Evolutionary conservation across 2,797 vertebrate species (phyloP).

Genomic region (Ciconia nigra): DNA sequence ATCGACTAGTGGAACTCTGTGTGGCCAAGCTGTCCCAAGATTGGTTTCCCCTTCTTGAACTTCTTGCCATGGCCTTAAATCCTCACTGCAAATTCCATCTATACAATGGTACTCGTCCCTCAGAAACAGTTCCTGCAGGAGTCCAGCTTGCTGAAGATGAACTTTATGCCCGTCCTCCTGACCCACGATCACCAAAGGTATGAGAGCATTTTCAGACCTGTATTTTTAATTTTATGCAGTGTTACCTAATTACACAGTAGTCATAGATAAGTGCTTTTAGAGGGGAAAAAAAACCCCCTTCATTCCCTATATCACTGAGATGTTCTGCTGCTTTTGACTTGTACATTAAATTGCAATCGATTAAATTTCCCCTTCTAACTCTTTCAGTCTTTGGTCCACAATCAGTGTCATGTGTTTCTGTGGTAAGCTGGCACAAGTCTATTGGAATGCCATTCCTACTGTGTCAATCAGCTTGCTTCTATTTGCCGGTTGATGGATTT

Average conservation of each 20-base stretch:
- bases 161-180: conserved; percentile 95
- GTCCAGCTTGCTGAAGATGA: conserved; percentile 96
- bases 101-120: conserved; percentile 98
- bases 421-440: background rate
- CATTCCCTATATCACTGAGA: background rate
- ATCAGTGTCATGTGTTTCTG: background rate
- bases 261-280: background rate
- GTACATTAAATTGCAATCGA: background rate
- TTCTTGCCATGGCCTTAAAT: conserved; percentile 99
- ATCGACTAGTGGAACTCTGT: conserved; percentile 97
- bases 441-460: background rate
- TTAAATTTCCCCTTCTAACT: background rate
- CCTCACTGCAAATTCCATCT: conserved; percentile 99
- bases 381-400: background rate
- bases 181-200: conserved; percentile 97
- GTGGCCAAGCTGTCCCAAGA: conserved; percentile 99
- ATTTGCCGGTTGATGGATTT: background rate
- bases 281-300: background rate
- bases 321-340: background rate
- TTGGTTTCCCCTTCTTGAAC: conserved; percentile 99
- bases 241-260: background rate
- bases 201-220: conserved; percentile 16
- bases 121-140: conserved; percentile 95
- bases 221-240: background rate
- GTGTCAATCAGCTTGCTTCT: background rate